These are phyloP conservation scores for Riparia riparia DNA, from an alignment of 2,113 vertebrate genomes.

Conservation along the genomic window DNA sequence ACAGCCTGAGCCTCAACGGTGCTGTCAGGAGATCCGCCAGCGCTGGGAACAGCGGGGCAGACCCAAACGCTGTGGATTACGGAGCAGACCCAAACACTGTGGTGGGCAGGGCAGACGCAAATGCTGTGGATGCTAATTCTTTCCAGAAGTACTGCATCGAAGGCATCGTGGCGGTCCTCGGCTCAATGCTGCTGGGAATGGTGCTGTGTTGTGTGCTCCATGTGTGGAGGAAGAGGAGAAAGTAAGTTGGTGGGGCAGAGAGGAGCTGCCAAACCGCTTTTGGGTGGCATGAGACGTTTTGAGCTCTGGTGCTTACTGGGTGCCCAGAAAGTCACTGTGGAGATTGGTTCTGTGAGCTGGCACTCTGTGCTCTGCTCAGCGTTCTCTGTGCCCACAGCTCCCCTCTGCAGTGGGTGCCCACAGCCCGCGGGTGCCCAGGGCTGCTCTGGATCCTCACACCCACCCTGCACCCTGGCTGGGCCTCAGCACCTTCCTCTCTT, in stretches of 20 bases:
- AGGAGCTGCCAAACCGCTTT: neutral
- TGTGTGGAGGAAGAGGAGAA: neutral
- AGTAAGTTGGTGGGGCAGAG: neutral
- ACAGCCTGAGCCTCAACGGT: neutral
- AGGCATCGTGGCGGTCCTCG: neutral
- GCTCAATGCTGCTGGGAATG: neutral
- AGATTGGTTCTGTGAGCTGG: neutral
- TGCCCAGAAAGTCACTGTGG: neutral
- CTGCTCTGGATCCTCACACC: rapidly evolving
- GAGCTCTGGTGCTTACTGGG: neutral
- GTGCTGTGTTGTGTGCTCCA: neutral
- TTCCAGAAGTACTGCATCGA: neutral
- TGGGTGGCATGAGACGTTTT: rapidly evolving
- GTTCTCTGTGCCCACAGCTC: neutral
- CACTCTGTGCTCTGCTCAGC: rapidly evolving
- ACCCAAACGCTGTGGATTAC: rapidly evolving
- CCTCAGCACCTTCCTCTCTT: neutral
- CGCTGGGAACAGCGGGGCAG: rapidly evolving
- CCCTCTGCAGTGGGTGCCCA: neutral
- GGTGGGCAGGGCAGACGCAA: neutral
- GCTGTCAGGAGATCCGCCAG: neutral
- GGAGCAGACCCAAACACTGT: neutral
- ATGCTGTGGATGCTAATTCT: neutral
- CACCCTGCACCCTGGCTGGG: rapidly evolving
- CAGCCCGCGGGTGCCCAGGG: rapidly evolving